phyloP scores from a whole-genome alignment of 1,140 invertebrate genomes.

The Leptinotarsa texana region DNA sequence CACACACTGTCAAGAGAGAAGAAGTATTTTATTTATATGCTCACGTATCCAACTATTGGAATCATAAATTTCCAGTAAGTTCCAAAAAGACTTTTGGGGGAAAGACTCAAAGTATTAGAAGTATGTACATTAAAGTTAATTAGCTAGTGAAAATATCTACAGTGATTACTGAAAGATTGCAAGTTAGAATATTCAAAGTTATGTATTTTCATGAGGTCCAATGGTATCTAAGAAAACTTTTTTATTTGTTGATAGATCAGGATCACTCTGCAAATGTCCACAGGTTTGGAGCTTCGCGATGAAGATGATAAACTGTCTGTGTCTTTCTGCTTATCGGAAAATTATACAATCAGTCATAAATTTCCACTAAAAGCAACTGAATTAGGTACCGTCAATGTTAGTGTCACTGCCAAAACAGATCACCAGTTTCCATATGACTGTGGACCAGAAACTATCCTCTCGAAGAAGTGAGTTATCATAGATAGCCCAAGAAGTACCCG shows the following conservation, averaged over 20 bases:
- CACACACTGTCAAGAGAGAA: slow-evolving; percentile 71
- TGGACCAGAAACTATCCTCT: slow-evolving; percentile 57
- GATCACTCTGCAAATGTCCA: slow-evolving; percentile 57
- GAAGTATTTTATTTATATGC: slow-evolving; percentile 72
- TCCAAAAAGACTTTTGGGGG: neutral
- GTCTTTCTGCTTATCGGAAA: slow-evolving; percentile 56
- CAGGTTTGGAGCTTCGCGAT: slow-evolving; percentile 55
- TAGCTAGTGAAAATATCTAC: too few species aligned
- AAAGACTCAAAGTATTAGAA: too few species aligned
- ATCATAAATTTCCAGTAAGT: slow-evolving; percentile 65
- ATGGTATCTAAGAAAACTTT: neutral
- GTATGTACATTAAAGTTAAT: too few species aligned
- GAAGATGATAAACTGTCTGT: slow-evolving; percentile 31
- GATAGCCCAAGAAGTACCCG: too few species aligned
- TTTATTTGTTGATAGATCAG: slow-evolving; percentile 56
- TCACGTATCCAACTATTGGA: slow-evolving; percentile 74
- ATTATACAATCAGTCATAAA: slow-evolving; percentile 57
- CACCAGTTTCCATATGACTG: slow-evolving; percentile 56
- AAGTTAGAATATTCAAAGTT: too few species aligned
- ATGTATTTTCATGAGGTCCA: too few species aligned
- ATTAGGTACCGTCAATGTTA: slow-evolving; percentile 64
- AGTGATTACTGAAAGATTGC: too few species aligned
- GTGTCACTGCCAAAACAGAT: slow-evolving; percentile 63
- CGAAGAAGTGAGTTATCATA: slow-evolving; percentile 52
- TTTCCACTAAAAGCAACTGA: slow-evolving; percentile 59